Percentiles rank a stretch among this genome's conserved stretches.
Evolutionary conservation across 2,113 vertebrate species (phyloP).

Genomic region (Emydura subglobosa): DNA sequence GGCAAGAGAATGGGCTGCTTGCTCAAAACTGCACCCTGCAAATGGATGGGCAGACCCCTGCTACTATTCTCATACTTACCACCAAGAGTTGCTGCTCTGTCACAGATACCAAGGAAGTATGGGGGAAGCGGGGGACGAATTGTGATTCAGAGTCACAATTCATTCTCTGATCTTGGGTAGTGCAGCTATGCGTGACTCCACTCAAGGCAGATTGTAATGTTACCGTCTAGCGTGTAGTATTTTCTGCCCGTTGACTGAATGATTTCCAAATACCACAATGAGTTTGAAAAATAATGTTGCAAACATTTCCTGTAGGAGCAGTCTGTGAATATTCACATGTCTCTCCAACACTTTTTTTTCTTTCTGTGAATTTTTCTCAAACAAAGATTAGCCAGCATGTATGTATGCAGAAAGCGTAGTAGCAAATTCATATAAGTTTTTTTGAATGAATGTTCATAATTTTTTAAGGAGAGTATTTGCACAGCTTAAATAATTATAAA

Average conservation of each 20-base stretch:
- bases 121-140: not conserved
- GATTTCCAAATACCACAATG: not conserved
- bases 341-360: not conserved
- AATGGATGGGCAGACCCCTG: not conserved
- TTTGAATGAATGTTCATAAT: not conserved
- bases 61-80: not conserved
- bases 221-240: rapidly evolving
- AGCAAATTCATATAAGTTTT: not conserved
- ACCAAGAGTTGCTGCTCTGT: not conserved
- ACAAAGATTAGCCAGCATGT: not conserved
- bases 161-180: rapidly evolving
- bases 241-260: not conserved
- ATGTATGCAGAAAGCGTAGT: not conserved
- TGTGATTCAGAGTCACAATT: not conserved
- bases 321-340: not conserved
- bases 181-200: rapidly evolving
- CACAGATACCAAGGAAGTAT: not conserved
- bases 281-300: not conserved
- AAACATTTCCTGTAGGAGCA: not conserved
- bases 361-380: not conserved
- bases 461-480: not conserved
- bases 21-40: not conserved
- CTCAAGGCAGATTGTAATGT: not conserved
- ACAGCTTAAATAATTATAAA: not conserved
- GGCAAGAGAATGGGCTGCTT: not conserved